Base-by-base conservation (phyloP, 2,113 vertebrate genomes). In the Ageneiosus marmoratus region DNA sequence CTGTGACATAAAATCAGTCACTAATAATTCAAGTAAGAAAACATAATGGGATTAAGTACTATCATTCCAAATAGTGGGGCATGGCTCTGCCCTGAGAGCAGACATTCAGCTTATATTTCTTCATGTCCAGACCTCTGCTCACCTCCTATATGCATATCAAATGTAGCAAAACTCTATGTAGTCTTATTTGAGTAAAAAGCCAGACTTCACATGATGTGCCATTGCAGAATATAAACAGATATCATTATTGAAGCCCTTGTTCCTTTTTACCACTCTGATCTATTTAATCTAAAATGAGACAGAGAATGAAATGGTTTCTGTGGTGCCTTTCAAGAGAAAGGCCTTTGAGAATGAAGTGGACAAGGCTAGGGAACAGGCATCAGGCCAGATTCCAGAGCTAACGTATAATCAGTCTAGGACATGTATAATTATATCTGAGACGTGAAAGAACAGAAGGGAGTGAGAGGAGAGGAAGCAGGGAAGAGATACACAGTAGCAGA, bases 401-500 rank as follows among this genome's bases (percentile, higher is more conserved):
- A 95, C 94, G 93, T 95, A 94, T 94, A 96, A 96, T 97, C 95
- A 96, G 94, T 91, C 92, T 89, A 93, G 58, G 94, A 95, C 95
- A 93, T 91, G 93, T 93, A 94, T 95, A 95, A 96, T 93, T 93
- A 94, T 89, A 93, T 90, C 80, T 90, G 89, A 91, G 93, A 94
- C 90, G 90, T 95, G 95, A 95, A 94, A 93, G 95, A 93, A 92
- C 91, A 94, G 91, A 91, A 90, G 90, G 84, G 24, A 91, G 89
- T 56, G 50, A 90, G 90, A 51, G 83, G 79, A 78, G 53, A 83
- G 83, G 53, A 44, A 86, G 82, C 46, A 41, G 77, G 37, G 72
- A 87, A 88, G 87, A 92, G 91, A 76, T 91, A 86, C 93, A 93
- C 94, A 94, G 93, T 88, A 93, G 94, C 93, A 91, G 91, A 88